These are phyloP conservation scores for Brachionus rubens DNA, from an alignment of 1,140 invertebrate species.

Conservation along the genomic window DNA sequence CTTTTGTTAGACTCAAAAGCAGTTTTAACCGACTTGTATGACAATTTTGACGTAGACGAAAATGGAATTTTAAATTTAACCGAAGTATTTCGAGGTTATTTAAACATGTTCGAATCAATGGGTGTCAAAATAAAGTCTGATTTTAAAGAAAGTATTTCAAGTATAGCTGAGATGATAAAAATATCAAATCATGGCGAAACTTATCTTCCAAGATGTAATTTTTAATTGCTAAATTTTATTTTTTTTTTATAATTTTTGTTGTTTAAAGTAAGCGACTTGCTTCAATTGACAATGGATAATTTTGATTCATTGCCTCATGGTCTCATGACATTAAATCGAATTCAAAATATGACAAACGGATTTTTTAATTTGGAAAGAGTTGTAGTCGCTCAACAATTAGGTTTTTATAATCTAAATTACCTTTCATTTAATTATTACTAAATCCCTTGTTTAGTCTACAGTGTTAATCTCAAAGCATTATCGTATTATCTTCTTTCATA, in stretches of 20 bases:
- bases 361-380: conserved; percentile 38
- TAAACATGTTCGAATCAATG: conserved; percentile 1
- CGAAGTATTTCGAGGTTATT: conserved; percentile 22
- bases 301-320: conserved; percentile 28
- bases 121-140: conserved; percentile 29
- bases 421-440: too few relatives aligned
- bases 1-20: conserved; percentile 31
- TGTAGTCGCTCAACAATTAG: conserved; percentile 13
- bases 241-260: not conserved
- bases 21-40: conserved; percentile 12
- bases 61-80: not conserved
- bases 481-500: not conserved
- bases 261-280: not conserved
- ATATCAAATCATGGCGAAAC: conserved; percentile 23
- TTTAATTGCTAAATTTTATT: not conserved
- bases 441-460: not conserved
- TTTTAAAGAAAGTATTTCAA: conserved; percentile 35
- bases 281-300: not conserved
- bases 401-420: not conserved
- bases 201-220: conserved; percentile 35
- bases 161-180: conserved; percentile 39
- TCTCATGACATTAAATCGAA: not conserved
- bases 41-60: not conserved
- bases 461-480: conserved; percentile 16
- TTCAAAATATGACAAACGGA: conserved; percentile 23